Evolutionary conservation across 23 tunicate genomes (phyloP).

Genomic region (Oikopleura albicans): DNA sequence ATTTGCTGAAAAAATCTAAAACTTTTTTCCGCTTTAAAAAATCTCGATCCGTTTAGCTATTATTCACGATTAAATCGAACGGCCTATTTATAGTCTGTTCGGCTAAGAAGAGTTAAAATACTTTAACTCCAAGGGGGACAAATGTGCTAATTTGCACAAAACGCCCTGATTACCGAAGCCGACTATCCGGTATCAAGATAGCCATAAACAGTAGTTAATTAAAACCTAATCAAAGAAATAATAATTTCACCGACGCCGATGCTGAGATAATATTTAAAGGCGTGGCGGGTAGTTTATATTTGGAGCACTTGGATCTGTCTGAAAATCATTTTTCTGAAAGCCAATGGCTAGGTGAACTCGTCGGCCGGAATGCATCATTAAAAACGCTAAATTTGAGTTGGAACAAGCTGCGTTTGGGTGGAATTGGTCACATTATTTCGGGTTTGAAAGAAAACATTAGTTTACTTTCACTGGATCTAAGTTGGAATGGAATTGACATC

Average conservation of each 20-base stretch:
- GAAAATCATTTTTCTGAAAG: constrained; percentile 46
- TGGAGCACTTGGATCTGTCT: constrained; percentile 52
- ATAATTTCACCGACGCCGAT: background rate
- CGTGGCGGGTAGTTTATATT: constrained; percentile 34
- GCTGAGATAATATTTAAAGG: background rate
- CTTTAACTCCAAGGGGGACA: too few relatives aligned
- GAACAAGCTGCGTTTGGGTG: background rate
- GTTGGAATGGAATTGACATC: constrained; percentile 36
- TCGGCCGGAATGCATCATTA: constrained; percentile 37
- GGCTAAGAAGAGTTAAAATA: too few relatives aligned
- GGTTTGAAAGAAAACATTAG: constrained; percentile 44
- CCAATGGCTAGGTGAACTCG: constrained; percentile 24
- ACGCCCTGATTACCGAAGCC: too few relatives aligned
- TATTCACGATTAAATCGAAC: too few relatives aligned
- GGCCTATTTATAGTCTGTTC: too few relatives aligned
- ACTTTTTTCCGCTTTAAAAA: too few relatives aligned
- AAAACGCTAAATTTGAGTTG: background rate
- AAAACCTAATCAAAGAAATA: too few relatives aligned
- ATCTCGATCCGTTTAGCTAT: too few relatives aligned
- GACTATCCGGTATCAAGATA: too few relatives aligned
- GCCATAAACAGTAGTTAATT: too few relatives aligned
- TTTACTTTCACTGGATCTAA: constrained; percentile 39
- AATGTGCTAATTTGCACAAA: too few relatives aligned
- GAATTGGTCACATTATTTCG: background rate
- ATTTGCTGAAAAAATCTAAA: too few relatives aligned